These are phyloP conservation scores for Nephrotoma flavescens DNA, from an alignment of 2,888 invertebrate genomes.

Conservation along the genomic window DNA sequence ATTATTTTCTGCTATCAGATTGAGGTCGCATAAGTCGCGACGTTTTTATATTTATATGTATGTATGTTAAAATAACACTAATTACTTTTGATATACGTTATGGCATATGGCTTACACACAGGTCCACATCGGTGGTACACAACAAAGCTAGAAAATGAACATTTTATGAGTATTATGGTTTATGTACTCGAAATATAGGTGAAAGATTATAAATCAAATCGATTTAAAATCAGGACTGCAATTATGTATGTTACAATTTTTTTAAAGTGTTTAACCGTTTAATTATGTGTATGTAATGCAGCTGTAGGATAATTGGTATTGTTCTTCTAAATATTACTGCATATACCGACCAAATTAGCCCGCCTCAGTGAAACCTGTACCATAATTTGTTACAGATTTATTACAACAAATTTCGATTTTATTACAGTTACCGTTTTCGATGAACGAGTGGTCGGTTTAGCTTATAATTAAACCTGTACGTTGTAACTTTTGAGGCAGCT, in stretches of 20 bases:
- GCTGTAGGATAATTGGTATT: neutral
- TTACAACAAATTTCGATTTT: too few relatives aligned
- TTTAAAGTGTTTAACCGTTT: neutral
- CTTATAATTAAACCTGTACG: too few relatives aligned
- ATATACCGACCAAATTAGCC: too few relatives aligned
- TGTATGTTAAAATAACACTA: neutral
- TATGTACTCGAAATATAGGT: neutral
- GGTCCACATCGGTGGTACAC: neutral
- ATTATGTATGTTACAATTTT: neutral
- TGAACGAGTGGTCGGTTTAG: too few relatives aligned
- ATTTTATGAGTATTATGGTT: neutral
- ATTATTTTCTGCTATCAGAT: slow-evolving; percentile 2
- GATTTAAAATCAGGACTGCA: neutral
- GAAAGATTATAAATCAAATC: neutral
- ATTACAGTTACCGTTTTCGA: too few relatives aligned
- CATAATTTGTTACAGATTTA: too few relatives aligned
- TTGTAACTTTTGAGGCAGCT: too few relatives aligned
- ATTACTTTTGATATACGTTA: neutral
- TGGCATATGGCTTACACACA: neutral
- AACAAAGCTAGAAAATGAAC: neutral
- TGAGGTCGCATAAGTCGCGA: slow-evolving; percentile 4
- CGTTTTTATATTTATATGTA: neutral
- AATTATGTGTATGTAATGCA: neutral
- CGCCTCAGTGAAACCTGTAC: too few relatives aligned
- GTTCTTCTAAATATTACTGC: too few relatives aligned